Evolutionary conservation across 2,113 vertebrate genomes (phyloP).

Genomic region (Rhipidura dahli): DNA sequence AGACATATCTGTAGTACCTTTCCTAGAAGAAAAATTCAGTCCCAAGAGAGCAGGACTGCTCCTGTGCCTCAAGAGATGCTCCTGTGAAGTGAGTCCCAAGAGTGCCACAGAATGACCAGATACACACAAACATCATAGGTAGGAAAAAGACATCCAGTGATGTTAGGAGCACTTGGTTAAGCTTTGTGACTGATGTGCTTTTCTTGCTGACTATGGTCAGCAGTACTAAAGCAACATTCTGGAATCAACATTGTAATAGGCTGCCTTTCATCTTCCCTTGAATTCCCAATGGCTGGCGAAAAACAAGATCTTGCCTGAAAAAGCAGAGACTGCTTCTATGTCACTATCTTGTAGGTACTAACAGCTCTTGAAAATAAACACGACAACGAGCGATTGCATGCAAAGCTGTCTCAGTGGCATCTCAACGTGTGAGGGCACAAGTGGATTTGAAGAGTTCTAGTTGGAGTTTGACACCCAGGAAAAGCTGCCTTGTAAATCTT

Average conservation of each 20-base stretch:
- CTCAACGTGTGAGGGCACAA: accelerated
- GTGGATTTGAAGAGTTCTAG: background rate
- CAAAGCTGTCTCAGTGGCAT: background rate
- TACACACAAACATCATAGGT: background rate
- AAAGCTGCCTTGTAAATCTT: background rate
- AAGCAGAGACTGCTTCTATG: background rate
- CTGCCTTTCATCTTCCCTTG: background rate
- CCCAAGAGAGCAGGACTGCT: background rate
- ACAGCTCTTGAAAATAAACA: background rate
- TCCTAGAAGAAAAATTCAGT: background rate
- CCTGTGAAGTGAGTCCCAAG: background rate
- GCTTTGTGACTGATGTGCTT: accelerated
- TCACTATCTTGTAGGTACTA: background rate
- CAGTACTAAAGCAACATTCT: background rate
- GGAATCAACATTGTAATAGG: background rate
- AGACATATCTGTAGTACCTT: background rate
- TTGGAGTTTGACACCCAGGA: background rate
- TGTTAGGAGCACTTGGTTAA: background rate
- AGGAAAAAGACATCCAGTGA: background rate
- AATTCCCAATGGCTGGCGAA: accelerated
- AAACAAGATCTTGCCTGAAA: background rate
- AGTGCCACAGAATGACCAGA: background rate
- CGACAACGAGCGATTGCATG: background rate
- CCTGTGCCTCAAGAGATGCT: background rate
- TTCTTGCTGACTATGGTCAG: background rate